Evolutionary conservation across 2,888 invertebrate genomes (phyloP), one percentile per base, ranked within the genome.

Genomic region (Eupsilia transversa): DNA sequence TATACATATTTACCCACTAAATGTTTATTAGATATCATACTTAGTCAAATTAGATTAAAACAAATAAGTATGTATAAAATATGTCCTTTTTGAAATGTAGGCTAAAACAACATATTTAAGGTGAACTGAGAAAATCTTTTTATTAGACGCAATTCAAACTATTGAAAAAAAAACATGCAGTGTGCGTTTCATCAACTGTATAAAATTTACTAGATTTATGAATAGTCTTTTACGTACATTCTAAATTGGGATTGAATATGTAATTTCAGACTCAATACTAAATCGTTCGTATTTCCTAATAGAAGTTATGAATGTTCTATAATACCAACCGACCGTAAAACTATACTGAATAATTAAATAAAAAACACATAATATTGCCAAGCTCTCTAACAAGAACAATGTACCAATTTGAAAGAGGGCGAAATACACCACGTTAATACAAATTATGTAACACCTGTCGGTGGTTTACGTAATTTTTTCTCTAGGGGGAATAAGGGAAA

Each of bases 401-500:
- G 38, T 30, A 57, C 46, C 4, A 49, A 33, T 41, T 33, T 30
- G 3, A 35, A 49, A 56, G 12, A 41, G 27, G 30, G 41, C 5
- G 33, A 57, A 64, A 27, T 35, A 23, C 56, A 79, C 33, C 27
- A 52, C 17, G 17, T 54, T 35, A 33, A 27, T 14, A 20, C 10
- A 41, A 49, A 52, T 77, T 80, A 79, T 73, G 35, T 52, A 77
- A 77, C 77, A 73, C 30, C 73, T 79, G 54, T 73, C 38, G 3
- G 54, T 17, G n/a, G 33, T 54, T 65, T n/a, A 35, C 57, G 30
- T 71, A 76, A 72, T 43, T 14, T 10, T n/a, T 79, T 63, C 35
- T 12, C 4, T 52, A 61, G 27, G n/a, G 20, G 35, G 30, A 61
- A n/a, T 33, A 57, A 33, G 20, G 20, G 14, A 54, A 38, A n/a